These are phyloP conservation scores for Benthosema pterotum DNA, from an alignment of 2,797 vertebrate species.

Conservation along the genomic window DNA sequence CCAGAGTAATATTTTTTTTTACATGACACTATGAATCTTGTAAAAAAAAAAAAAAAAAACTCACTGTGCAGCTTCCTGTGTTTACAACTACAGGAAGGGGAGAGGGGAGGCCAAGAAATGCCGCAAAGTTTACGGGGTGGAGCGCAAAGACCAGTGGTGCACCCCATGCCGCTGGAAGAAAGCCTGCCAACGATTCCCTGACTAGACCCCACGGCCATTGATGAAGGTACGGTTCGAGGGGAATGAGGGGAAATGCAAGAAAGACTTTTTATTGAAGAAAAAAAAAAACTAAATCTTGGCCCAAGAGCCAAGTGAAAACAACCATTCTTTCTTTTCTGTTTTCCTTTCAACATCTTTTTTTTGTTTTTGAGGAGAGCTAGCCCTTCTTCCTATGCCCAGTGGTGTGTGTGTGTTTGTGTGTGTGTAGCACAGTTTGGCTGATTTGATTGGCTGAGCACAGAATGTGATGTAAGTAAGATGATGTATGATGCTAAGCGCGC, in stretches of 20 bases:
- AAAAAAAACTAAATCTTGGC: slow-evolving; percentile 45
- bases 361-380: slow-evolving; percentile 16
- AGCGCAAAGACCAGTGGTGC: slow-evolving; percentile 83
- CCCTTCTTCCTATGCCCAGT: no score
- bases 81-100: slow-evolving; percentile 71
- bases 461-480: no score
- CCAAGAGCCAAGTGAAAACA: slow-evolving; percentile 45
- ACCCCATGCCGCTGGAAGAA: slow-evolving; percentile 85
- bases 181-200: slow-evolving; percentile 82
- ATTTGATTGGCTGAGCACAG: no score
- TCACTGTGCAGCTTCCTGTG: background rate
- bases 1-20: no score
- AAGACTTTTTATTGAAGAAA: slow-evolving; percentile 65
- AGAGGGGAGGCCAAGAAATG: slow-evolving; percentile 84
- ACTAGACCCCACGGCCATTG: slow-evolving; percentile 57
- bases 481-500: no score
- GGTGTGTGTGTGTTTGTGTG: no score
- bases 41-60: no score
- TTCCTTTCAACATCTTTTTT: slow-evolving; percentile 46
- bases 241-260: slow-evolving; percentile 36
- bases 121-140: slow-evolving; percentile 83
- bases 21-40: no score
- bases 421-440: no score
- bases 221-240: background rate
- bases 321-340: slow-evolving; percentile 52